Conservation (phyloP, 2,113 vertebrate species). For the human (Homo sapiens) region DNA sequence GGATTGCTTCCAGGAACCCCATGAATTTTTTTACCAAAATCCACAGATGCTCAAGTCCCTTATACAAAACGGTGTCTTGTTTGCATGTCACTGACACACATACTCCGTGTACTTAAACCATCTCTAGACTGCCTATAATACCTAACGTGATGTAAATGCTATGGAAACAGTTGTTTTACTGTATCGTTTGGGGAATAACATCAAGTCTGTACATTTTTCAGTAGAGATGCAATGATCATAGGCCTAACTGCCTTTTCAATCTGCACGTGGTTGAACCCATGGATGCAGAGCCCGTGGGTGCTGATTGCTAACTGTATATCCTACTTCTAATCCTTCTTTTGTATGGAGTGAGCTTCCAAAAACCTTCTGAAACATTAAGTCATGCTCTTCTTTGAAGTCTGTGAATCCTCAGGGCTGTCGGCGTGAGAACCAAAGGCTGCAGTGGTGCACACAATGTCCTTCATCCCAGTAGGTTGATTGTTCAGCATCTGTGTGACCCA, state of each 20-base stretch:
- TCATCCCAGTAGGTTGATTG: not conserved
- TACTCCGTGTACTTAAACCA: not conserved
- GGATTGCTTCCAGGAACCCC: not conserved
- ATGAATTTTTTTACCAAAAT: not conserved
- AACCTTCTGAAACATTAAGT: not conserved
- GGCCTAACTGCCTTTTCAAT: not conserved
- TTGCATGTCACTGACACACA: not conserved
- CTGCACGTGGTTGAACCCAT: not conserved
- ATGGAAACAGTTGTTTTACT: not conserved
- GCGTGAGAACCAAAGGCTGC: not conserved
- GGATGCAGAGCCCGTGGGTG: not conserved
- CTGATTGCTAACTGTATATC: not conserved
- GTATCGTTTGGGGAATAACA: not conserved
- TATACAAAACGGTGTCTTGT: not conserved
- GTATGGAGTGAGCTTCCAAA: not conserved
- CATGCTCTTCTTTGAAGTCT: not conserved
- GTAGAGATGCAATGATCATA: not conserved
- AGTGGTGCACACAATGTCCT: rapidly evolving
- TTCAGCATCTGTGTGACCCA: not conserved
- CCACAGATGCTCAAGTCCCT: not conserved
- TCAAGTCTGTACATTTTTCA: not conserved
- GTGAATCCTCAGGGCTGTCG: not conserved
- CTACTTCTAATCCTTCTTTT: not conserved
- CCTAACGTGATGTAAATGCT: not conserved
- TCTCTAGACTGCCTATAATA: not conserved